Evolutionary conservation across 2,888 invertebrate species (phyloP).

Genomic region (Sesamia inferens): DNA sequence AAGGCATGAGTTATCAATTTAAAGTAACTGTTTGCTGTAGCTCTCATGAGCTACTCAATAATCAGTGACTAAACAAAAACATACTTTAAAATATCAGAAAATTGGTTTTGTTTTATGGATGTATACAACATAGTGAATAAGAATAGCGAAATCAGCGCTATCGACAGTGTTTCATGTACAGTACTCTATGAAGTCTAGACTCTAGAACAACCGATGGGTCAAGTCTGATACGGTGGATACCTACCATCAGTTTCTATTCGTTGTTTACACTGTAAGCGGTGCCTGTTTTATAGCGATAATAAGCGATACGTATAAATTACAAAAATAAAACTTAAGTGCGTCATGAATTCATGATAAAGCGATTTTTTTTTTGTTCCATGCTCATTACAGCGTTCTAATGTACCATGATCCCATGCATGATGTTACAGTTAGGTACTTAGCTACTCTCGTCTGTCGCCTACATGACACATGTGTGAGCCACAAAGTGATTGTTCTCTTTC

Average conservation of each 20-base stretch:
- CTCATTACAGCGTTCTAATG: background rate
- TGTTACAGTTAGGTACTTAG: conserved; percentile 14
- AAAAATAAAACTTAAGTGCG: conserved; percentile 4
- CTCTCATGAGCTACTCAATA: background rate
- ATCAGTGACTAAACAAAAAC: background rate
- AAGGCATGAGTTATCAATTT: conserved; percentile 2
- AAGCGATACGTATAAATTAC: background rate
- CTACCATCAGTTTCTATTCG: background rate
- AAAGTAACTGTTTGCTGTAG: conserved; percentile 5
- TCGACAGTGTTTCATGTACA: background rate
- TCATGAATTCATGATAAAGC: conserved; percentile 8
- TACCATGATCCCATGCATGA: background rate
- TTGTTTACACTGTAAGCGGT: background rate
- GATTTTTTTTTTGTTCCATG: background rate
- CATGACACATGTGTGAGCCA: conserved; percentile 8
- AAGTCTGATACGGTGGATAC: background rate
- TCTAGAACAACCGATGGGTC: background rate
- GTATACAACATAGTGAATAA: background rate
- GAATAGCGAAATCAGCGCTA: background rate
- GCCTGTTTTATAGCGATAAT: conserved; percentile 6
- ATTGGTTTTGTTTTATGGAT: background rate
- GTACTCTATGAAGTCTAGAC: background rate
- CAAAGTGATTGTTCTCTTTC: background rate
- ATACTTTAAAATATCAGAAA: background rate
- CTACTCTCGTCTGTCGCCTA: conserved; percentile 4